Conservation (phyloP, 2,113 vertebrate genomes). For the Notothenia rossii region DNA sequence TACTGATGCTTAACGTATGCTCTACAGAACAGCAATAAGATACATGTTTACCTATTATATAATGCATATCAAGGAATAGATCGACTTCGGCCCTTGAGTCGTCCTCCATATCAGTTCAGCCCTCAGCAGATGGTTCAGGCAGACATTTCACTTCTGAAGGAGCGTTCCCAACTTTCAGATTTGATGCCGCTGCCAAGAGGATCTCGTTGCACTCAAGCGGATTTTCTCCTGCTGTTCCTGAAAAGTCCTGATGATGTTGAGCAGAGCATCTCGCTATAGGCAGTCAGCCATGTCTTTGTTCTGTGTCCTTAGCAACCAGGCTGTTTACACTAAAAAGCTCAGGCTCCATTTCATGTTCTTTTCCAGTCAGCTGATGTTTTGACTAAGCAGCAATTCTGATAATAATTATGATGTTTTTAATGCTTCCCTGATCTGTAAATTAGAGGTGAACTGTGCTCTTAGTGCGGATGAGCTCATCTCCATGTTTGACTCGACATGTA, state of each 20-base stretch:
- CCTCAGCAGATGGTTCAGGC: conserved; percentile 47
- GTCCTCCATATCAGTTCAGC: conserved; percentile 19
- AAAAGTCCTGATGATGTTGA: conserved; percentile 29
- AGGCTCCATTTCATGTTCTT: not conserved
- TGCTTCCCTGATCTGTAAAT: too few species aligned
- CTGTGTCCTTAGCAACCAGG: not conserved
- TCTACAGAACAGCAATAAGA: too few species aligned
- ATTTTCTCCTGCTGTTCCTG: conserved; percentile 52
- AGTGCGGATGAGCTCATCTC: too few species aligned
- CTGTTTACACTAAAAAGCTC: not conserved
- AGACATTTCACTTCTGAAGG: conserved; percentile 24
- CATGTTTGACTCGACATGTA: too few species aligned
- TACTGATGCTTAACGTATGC: too few species aligned
- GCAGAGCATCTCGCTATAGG: conserved; percentile 5
- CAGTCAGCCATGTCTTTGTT: conserved; percentile 19
- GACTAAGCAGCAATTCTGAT: not conserved
- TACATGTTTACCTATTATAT: too few species aligned
- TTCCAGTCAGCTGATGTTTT: not conserved
- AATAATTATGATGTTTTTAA: too few species aligned
- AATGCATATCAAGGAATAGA: too few species aligned
- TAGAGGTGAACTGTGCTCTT: too few species aligned
- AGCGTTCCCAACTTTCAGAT: conserved; percentile 34
- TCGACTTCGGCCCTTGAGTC: not conserved
- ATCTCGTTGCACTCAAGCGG: conserved; percentile 39
- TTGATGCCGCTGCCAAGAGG: conserved; percentile 34